Evolutionary conservation across 2,797 vertebrate genomes (phyloP), one percentile per base, ranked within the genome.

Genomic region (Brachyrhaphis roseni): DNA sequence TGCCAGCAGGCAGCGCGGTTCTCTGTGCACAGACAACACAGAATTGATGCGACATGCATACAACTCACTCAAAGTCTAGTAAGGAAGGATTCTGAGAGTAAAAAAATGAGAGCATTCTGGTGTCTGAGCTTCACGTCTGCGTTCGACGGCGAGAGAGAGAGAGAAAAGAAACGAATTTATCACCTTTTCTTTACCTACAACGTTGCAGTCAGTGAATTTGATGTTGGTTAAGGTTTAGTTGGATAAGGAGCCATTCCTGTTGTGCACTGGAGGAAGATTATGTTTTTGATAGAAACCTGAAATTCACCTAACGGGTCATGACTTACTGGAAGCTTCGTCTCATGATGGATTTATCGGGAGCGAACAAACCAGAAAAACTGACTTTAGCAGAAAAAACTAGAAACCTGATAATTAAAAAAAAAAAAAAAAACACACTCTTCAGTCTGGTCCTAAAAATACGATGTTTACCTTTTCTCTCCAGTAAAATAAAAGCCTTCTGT

Each of bases 21-120:
- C n/a, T 51, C 66, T 34, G 36, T 0, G 75, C 36, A 11, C 4
- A 2, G 49, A 41, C 45, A 62, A 57, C 3, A 15, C 59, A 41
- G 74, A 68, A 49, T 39, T 31, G 41, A 53, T 74, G 72, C 34
- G 34, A 39, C 72, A 53, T 26, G 72, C 72, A 45, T n/a, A 70
- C 66, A 15, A n/a, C 72, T 36, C 70, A 34, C 36, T 36, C 51
- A 8, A 72, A n/a, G 34, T 64, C 28, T 28, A 18, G 57, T 39
- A 23, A 41, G 73, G 34, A 28, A 79, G 16, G 15, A 79, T 1
- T 36, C 46, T 0, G 41, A 73, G 66, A 70, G 66, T 26, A 23
- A 43, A 43, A 41, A 66, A 41, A 51, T n/a, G 8, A 39, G 64
- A 43, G 41, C n/a, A 28, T 70, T 45, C 66, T 70, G 66, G 26